phyloP scores from a whole-genome alignment of 2,113 vertebrate genomes.

The Halcyon malimbica region DNA sequence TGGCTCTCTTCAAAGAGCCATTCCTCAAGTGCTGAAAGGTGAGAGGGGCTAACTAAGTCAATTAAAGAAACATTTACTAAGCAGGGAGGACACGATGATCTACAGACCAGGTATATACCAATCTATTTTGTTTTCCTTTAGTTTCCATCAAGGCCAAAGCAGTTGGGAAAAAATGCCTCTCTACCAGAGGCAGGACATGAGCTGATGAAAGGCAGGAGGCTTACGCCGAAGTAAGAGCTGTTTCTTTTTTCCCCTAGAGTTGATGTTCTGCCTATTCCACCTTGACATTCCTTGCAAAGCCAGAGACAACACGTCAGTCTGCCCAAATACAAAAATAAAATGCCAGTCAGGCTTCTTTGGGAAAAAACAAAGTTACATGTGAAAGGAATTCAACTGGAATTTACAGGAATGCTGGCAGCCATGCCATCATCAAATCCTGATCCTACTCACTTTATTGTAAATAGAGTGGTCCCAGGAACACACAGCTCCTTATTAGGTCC shows the following conservation, averaged over 20 bases:
- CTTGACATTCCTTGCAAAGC: background rate
- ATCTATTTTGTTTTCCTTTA: conserved; percentile 46
- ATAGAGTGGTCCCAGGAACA: background rate
- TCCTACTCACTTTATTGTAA: background rate
- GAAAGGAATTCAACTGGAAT: conserved; percentile 25
- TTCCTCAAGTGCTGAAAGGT: conserved; percentile 64
- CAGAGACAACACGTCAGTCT: conserved; percentile 28
- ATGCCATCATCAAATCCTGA: conserved; percentile 22
- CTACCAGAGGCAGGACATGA: background rate
- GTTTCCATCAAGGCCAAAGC: conserved; percentile 15
- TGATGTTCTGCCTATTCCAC: conserved; percentile 26
- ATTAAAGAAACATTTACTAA: conserved; percentile 61
- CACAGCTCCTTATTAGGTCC: background rate
- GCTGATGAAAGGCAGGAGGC: conserved; percentile 61
- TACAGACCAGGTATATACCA: conserved; percentile 47
- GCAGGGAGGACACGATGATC: background rate
- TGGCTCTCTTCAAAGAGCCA: conserved; percentile 60
- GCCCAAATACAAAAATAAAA: conserved; percentile 25
- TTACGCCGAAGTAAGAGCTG: background rate
- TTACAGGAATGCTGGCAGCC: conserved; percentile 25
- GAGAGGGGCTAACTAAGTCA: conserved; percentile 49
- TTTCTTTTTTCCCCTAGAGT: conserved; percentile 15
- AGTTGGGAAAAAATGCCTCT: conserved; percentile 30
- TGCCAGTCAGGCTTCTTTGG: conserved; percentile 13
- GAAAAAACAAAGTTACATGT: conserved; percentile 2